phyloP scores from a whole-genome alignment of 2,888 invertebrate genomes.

The Rambutsinella grinnellia region DNA sequence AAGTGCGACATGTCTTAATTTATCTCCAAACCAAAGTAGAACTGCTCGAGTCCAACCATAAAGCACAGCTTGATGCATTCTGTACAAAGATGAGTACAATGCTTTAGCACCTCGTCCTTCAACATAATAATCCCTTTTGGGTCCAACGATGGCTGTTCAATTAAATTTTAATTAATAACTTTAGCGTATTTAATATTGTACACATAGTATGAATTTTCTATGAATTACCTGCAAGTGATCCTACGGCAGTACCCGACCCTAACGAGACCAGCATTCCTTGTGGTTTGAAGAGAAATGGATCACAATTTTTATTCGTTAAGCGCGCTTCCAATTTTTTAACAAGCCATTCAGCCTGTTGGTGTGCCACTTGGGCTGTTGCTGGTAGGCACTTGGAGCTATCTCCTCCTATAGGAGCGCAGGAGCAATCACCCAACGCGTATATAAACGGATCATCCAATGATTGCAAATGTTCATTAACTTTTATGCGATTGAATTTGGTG shows the following conservation, averaged over 20 bases:
- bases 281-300: slow-evolving; percentile 49
- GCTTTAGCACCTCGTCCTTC: slow-evolving; percentile 52
- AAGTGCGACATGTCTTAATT: slow-evolving; percentile 47
- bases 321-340: slow-evolving; percentile 33
- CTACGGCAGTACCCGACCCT: slow-evolving; percentile 48
- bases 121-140: slow-evolving; percentile 53
- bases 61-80: slow-evolving; percentile 60
- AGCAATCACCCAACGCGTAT: slow-evolving; percentile 58
- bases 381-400: slow-evolving; percentile 30
- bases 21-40: slow-evolving; percentile 49
- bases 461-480: slow-evolving; percentile 52
- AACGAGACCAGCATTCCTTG: slow-evolving; percentile 60
- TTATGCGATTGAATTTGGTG: slow-evolving; percentile 45
- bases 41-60: slow-evolving; percentile 51
- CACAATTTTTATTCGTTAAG: slow-evolving; percentile 28
- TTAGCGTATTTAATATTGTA: not conserved
- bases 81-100: slow-evolving; percentile 54
- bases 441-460: slow-evolving; percentile 43
- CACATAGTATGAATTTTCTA: not conserved
- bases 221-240: slow-evolving; percentile 48
- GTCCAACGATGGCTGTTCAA: slow-evolving; percentile 36
- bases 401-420: slow-evolving; percentile 26
- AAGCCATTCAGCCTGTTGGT: slow-evolving; percentile 60
- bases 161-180: not conserved
- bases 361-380: slow-evolving; percentile 61